These are phyloP conservation scores for Brotula barbata DNA, from an alignment of 2,797 vertebrate species.

Conservation along the genomic window DNA sequence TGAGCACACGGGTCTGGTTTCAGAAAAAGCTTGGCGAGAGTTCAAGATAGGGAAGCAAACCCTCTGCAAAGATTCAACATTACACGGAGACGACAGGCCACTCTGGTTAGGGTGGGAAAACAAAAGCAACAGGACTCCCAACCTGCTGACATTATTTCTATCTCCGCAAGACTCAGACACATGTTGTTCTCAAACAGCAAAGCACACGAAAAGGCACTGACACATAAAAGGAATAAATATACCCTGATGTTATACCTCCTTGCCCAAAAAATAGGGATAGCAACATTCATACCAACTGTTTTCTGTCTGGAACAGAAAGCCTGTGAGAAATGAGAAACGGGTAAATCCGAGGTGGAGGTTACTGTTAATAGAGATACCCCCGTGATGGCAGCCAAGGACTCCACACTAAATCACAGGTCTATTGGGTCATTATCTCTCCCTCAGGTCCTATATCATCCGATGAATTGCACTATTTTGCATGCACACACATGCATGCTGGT, in stretches of 20 bases:
- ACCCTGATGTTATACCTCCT: neutral
- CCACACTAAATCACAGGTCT: slow-evolving; percentile 30
- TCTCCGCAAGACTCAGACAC: slow-evolving; percentile 3
- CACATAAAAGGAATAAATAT: slow-evolving; percentile 14
- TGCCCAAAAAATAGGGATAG: slow-evolving; percentile 29
- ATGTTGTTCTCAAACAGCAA: neutral
- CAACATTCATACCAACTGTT: neutral
- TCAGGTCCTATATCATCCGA: slow-evolving; percentile 24
- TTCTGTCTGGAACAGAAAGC: neutral
- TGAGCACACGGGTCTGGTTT: too few relatives aligned
- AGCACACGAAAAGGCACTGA: neutral
- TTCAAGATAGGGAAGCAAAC: slow-evolving; percentile 16
- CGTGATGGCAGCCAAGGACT: slow-evolving; percentile 36
- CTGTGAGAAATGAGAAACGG: neutral
- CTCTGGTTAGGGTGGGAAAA: slow-evolving; percentile 21
- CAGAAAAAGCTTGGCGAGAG: too few relatives aligned
- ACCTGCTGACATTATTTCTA: slow-evolving; percentile 22
- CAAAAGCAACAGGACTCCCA: slow-evolving; percentile 28
- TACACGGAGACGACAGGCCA: slow-evolving; percentile 39
- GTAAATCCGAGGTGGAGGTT: slow-evolving; percentile 30
- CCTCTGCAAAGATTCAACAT: slow-evolving; percentile 26
- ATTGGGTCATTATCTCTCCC: slow-evolving; percentile 51
- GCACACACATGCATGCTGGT: neutral
- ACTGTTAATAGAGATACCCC: slow-evolving; percentile 12
- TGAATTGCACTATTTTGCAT: slow-evolving; percentile 11